Percentiles rank a stretch among this genome's conserved stretches.
These are phyloP conservation scores for Heliconius hermathena DNA, from an alignment of 1,140 invertebrate genomes.

Conservation along the genomic window DNA sequence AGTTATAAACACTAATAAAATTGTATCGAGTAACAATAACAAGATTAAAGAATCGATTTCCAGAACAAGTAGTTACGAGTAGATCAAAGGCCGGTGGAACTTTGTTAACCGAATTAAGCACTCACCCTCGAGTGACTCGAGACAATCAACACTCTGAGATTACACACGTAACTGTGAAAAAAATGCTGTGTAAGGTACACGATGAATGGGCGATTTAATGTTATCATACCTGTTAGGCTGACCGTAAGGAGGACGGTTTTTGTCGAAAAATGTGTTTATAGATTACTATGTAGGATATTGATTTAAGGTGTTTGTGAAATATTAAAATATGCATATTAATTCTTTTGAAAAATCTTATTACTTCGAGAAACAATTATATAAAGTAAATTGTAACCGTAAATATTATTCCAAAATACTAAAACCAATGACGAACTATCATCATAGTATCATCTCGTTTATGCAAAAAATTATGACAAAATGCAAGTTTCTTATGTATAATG, in stretches of 20 bases:
- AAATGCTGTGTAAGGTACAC: conserved; percentile 15
- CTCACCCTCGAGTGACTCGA: conserved; percentile 9
- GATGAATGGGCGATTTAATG: conserved; percentile 12
- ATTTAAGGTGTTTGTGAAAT: too few species aligned
- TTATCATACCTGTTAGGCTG: neutral
- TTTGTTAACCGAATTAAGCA: conserved; percentile 12
- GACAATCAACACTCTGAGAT: conserved; percentile 21
- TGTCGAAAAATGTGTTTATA: too few species aligned
- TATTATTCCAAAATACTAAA: too few species aligned
- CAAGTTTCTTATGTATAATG: too few species aligned
- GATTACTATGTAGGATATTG: neutral
- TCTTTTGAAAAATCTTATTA: neutral
- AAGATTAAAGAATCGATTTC: neutral
- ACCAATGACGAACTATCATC: too few species aligned
- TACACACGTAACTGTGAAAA: conserved; percentile 26
- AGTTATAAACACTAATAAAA: neutral
- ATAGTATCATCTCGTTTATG: too few species aligned
- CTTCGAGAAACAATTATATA: neutral
- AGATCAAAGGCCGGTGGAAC: neutral
- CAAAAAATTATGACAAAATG: too few species aligned
- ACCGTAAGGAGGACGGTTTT: neutral
- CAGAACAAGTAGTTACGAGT: neutral
- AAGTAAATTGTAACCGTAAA: too few species aligned
- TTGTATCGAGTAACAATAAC: neutral
- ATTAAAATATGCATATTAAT: too few species aligned